A percentile compares a stretch with the other conserved stretches of the same genome.
These are phyloP conservation scores for Fregetta grallaria DNA, from an alignment of 2,113 vertebrate species.

Conservation along the genomic window DNA sequence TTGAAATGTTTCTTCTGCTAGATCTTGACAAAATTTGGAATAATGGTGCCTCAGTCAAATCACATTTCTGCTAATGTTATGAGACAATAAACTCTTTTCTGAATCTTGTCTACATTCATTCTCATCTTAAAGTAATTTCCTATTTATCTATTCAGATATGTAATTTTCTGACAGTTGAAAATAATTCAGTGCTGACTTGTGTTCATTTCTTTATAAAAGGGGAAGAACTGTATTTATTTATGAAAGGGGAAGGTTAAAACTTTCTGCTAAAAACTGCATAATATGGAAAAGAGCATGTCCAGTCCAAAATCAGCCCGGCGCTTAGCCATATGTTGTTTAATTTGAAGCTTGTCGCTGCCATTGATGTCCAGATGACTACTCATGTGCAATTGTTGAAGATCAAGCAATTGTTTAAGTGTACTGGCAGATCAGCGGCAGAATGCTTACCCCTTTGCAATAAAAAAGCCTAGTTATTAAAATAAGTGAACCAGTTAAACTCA, in stretches of 20 bases:
- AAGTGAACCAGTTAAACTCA: neutral
- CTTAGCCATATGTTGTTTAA: neutral
- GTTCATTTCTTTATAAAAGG: neutral
- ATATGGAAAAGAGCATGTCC: neutral
- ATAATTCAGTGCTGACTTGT: neutral
- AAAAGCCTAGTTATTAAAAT: neutral
- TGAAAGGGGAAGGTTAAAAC: neutral
- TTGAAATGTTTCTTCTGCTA: neutral
- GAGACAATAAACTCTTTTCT: neutral
- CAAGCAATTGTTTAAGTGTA: neutral
- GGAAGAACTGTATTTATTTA: neutral
- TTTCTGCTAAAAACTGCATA: neutral
- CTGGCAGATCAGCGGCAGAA: neutral
- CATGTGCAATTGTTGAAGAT: neutral
- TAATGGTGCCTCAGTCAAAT: neutral
- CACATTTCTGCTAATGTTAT: neutral
- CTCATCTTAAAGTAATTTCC: neutral
- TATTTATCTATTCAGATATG: neutral
- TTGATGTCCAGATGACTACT: neutral
- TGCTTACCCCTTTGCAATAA: neutral
- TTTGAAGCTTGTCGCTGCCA: neutral
- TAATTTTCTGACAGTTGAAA: neutral
- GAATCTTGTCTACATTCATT: neutral
- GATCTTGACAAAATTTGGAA: neutral
- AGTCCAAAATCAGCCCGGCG: neutral